A percentile compares a stretch with the other conserved stretches of the same genome.
phyloP scores from a whole-genome alignment of 1,140 invertebrate genomes.

The Helicoverpa armigera region DNA sequence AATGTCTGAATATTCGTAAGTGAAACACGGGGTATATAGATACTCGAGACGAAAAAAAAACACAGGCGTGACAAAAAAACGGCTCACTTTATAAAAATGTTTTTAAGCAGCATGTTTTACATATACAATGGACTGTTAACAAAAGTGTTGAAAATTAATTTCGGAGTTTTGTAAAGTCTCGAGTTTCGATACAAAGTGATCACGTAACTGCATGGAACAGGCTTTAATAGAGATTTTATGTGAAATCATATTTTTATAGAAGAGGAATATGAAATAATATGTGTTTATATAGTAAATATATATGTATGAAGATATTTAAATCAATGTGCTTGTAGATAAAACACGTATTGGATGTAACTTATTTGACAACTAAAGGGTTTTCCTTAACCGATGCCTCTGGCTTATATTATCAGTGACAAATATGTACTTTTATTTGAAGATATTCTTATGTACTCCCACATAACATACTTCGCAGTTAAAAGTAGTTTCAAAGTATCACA shows the following conservation, averaged over 20 bases:
- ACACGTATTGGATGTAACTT: neutral
- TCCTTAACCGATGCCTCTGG: neutral
- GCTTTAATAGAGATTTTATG: slow-evolving; percentile 73
- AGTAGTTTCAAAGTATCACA: too few relatives aligned
- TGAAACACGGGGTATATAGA: neutral
- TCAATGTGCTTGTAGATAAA: slow-evolving; percentile 66
- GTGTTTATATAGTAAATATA: slow-evolving; percentile 42
- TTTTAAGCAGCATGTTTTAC: neutral
- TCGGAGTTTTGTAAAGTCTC: slow-evolving; percentile 15
- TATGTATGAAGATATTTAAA: slow-evolving; percentile 20
- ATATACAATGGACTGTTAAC: neutral
- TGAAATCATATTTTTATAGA: slow-evolving; percentile 59
- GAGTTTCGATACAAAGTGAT: slow-evolving; percentile 47
- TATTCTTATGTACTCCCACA: too few relatives aligned
- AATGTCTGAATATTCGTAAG: slow-evolving; percentile 27
- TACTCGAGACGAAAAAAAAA: neutral
- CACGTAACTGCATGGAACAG: slow-evolving; percentile 71
- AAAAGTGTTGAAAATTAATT: neutral
- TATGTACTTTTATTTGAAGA: neutral
- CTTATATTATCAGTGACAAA: neutral
- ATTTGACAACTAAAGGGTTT: neutral
- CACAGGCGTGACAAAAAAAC: too few relatives aligned
- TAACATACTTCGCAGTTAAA: too few relatives aligned
- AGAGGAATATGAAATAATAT: slow-evolving; percentile 52
- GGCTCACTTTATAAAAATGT: too few relatives aligned